Base-by-base conservation (phyloP, 2,888 invertebrate genomes). In the Malacosoma neustria region DNA sequence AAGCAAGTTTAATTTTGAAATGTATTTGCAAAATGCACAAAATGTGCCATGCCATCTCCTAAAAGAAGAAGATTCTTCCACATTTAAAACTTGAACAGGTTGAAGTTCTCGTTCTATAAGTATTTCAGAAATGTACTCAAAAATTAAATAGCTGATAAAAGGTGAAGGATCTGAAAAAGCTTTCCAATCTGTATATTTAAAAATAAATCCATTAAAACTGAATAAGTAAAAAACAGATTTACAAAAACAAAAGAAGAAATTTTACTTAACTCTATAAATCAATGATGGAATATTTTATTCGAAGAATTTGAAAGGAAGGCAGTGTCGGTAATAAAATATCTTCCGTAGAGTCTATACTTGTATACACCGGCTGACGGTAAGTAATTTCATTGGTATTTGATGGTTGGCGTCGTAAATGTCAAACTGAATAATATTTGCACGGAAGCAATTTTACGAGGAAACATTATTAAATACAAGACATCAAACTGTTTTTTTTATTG, bases 371-470 rank as follows among this genome's bases (percentile, higher is more conserved):
- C 22, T 32, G 36, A 15, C 14, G 31, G 36, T 39, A 39, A 36
- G 39, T 36, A 36, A 39, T 39, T 36, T 39, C 33, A 33, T 36
- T 38, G 39, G 36, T 34, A 30, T 38, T 38, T 44, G 41, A 38
- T 34, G 37, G 37, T 36, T 14, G 29, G 14, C 15, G 29, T 37
- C 38, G 40, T 42, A 42, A 41, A 46, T 34, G 42, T 34, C 38
- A 32, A 40, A 37, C 33, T 32, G 39, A 39, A 39, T 38, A 38
- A 35, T 34, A 34, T 34, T 34, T 29, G 34, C 29, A 34, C 13
- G 22, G 35, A 37, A 36, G 40, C 35, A 38, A 36, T 43, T 40
- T 43, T 33, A 22, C n/a, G n/a, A 22, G 22, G 5, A 22, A 5
- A 22, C n/a, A n/a, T n/a, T 22, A 22, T 22, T 22, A 9, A 22